A percentile compares a stretch with the other conserved stretches of the same genome.
phyloP scores from a whole-genome alignment of 1,140 invertebrate genomes.

The Tetragonula clypearis region DNA sequence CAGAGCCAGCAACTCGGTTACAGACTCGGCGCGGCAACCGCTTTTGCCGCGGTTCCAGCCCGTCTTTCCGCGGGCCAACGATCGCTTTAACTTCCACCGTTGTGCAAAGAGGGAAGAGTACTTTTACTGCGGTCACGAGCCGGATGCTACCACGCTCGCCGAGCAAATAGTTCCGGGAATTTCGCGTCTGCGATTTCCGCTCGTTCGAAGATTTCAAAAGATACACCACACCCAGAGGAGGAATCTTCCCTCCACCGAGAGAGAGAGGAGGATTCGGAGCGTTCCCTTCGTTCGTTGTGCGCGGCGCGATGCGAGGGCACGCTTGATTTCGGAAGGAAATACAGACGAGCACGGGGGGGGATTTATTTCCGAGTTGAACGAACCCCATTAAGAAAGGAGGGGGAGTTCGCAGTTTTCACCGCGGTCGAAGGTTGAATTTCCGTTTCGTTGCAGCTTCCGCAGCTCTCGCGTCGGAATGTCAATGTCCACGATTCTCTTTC shows the following conservation, averaged over 20 bases:
- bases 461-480: too few species aligned
- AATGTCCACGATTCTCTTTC: too few species aligned
- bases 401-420: too few species aligned
- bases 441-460: too few species aligned
- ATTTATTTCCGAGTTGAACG: too few species aligned
- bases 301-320: too few species aligned
- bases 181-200: slow-evolving; percentile 4
- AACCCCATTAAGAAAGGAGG: too few species aligned
- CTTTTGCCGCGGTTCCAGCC: slow-evolving; percentile 7
- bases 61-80: slow-evolving; percentile 34
- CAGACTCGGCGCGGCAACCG: not conserved
- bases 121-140: slow-evolving; percentile 39
- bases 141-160: slow-evolving; percentile 24
- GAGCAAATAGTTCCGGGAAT: slow-evolving; percentile 33
- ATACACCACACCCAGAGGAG: not conserved
- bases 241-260: too few species aligned
- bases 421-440: too few species aligned
- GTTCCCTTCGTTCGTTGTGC: too few species aligned
- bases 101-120: not conserved
- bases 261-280: not conserved
- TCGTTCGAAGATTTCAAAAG: not conserved
- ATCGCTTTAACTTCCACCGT: slow-evolving; percentile 37
- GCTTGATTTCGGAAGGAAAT: too few species aligned
- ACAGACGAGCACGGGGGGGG: too few species aligned
- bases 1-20: slow-evolving; percentile 14